These are phyloP conservation scores for Scomber scombrus DNA, from an alignment of 2,113 vertebrate species.

Conservation along the genomic window DNA sequence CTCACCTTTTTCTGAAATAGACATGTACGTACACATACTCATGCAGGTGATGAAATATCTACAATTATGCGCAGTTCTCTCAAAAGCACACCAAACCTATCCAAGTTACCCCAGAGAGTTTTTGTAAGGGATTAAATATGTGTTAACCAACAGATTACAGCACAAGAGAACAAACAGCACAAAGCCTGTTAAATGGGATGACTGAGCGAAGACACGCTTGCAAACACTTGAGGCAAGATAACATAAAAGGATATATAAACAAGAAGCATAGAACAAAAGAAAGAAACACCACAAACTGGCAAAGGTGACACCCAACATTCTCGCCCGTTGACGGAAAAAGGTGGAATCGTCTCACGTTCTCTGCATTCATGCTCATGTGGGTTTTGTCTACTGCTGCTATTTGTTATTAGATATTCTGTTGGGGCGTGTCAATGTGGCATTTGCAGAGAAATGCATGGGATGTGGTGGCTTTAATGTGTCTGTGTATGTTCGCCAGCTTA, in stretches of 20 bases:
- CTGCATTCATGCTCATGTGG: constrained; percentile 62
- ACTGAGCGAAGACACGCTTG: constrained; percentile 19
- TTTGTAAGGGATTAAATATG: constrained; percentile 21
- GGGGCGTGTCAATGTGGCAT: constrained; percentile 41
- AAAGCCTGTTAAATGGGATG: constrained; percentile 36
- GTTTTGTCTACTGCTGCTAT: constrained; percentile 36
- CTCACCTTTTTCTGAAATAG: constrained; percentile 74
- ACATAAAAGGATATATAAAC: constrained; percentile 6
- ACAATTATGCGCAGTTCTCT: neutral
- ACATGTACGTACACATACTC: neutral
- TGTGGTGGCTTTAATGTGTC: constrained; percentile 43
- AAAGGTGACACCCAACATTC: constrained; percentile 22
- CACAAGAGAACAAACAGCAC: constrained; percentile 21
- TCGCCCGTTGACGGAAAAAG: constrained; percentile 64
- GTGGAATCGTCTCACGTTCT: constrained; percentile 66
- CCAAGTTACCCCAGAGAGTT: neutral
- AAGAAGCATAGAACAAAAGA: neutral
- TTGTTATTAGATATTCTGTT: constrained; percentile 33
- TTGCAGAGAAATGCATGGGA: constrained; percentile 69
- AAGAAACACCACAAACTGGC: neutral
- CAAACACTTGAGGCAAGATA: constrained; percentile 1
- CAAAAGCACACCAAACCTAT: neutral
- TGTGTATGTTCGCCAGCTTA: constrained; percentile 36
- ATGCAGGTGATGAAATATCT: neutral
- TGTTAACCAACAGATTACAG: constrained; percentile 45